Percentiles rank a stretch among this genome's conserved stretches.
These are phyloP conservation scores for Upupa epops DNA, from an alignment of 2,113 vertebrate genomes.

Conservation along the genomic window DNA sequence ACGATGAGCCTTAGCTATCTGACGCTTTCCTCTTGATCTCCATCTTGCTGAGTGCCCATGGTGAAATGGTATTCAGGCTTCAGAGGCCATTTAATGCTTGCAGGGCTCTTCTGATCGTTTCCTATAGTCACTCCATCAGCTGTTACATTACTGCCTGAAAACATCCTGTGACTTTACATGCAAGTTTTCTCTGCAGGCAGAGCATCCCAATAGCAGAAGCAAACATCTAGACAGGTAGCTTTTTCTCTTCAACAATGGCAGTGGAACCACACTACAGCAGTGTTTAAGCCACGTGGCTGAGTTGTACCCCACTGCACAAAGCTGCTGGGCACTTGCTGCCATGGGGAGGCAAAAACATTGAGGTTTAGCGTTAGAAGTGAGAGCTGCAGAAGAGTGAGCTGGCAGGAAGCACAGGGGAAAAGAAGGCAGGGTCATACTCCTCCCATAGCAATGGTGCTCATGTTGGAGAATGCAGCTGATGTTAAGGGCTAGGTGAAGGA, in stretches of 20 bases:
- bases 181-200: neutral
- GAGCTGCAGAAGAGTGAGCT: neutral
- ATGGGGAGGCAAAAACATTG: neutral
- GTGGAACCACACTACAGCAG: fast-evolving
- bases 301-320: neutral
- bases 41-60: neutral
- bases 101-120: neutral
- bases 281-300: neutral
- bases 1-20: neutral
- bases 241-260: neutral
- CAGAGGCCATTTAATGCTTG: neutral
- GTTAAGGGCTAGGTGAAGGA: neutral
- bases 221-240: neutral
- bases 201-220: neutral
- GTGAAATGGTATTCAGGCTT: neutral
- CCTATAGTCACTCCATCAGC: neutral
- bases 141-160: neutral
- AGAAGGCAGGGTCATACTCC: neutral
- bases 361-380: neutral
- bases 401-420: neutral
- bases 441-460: neutral
- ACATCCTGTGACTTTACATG: neutral
- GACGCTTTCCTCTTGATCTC: slow-evolving; percentile 25
- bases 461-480: fast-evolving
- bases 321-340: neutral